phyloP scores from a whole-genome alignment of 2,888 invertebrate species.

The Philereme vetulata region DNA sequence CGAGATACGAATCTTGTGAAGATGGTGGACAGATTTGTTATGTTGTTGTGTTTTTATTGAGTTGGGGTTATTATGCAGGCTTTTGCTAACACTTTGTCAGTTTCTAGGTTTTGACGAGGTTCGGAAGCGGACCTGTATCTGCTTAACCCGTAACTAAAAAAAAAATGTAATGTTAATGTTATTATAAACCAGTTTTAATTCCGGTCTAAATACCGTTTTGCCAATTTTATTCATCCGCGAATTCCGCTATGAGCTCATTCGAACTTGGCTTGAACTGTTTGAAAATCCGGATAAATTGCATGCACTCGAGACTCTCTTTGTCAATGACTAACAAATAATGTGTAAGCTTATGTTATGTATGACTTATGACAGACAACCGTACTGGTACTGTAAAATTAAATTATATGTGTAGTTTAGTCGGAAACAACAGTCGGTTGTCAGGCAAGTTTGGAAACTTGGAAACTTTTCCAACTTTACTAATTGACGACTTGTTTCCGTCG shows the following conservation, averaged over 20 bases:
- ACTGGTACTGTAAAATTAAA: background rate
- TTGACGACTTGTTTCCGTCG: background rate
- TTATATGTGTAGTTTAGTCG: background rate
- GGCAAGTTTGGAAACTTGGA: background rate
- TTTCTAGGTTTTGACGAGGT: too few species aligned
- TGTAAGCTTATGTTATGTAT: background rate
- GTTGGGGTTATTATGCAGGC: background rate
- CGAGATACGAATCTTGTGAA: constrained; percentile 17
- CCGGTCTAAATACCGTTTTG: background rate
- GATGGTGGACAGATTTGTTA: constrained; percentile 18
- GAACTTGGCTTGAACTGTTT: background rate
- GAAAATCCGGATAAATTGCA: background rate
- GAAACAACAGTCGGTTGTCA: background rate
- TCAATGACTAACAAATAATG: background rate
- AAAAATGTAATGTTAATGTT: too few species aligned
- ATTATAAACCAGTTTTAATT: background rate
- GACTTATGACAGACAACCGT: background rate
- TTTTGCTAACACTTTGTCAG: too few species aligned
- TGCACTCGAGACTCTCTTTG: background rate
- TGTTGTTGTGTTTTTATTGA: constrained; percentile 14
- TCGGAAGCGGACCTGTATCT: too few species aligned
- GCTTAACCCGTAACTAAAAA: too few species aligned
- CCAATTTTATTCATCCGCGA: background rate
- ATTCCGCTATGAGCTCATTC: background rate
- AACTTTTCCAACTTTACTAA: background rate